These are phyloP conservation scores for Phoebastria nigripes DNA, from an alignment of 2,797 vertebrate genomes.

Conservation along the genomic window DNA sequence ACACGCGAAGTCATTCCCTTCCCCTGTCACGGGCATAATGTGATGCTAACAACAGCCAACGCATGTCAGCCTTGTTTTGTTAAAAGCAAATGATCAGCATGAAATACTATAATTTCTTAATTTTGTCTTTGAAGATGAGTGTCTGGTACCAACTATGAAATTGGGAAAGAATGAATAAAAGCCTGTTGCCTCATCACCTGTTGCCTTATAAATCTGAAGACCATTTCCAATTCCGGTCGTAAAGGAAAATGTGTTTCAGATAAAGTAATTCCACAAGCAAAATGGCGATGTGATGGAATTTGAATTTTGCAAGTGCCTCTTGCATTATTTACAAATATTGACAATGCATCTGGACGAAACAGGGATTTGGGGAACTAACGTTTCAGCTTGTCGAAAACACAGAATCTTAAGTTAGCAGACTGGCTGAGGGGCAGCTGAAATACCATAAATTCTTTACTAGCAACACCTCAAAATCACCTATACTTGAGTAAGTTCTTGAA, in stretches of 20 bases:
- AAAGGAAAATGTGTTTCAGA: neutral
- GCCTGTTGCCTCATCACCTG: neutral
- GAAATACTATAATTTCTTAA: neutral
- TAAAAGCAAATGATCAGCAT: neutral
- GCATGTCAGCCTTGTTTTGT: neutral
- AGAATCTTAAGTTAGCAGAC: neutral
- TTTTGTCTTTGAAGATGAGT: neutral
- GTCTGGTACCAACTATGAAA: neutral
- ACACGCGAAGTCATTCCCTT: neutral
- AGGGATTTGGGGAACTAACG: neutral
- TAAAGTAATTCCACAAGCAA: neutral
- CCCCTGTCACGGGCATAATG: neutral
- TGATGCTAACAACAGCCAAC: neutral
- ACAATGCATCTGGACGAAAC: neutral
- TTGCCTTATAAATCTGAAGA: neutral
- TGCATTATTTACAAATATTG: constrained; percentile 9
- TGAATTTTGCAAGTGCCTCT: neutral
- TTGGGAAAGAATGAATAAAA: neutral
- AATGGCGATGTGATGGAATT: neutral
- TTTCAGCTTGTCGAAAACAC: neutral
- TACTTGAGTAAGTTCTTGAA: neutral
- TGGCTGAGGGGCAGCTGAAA: neutral
- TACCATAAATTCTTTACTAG: neutral
- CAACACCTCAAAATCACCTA: neutral
- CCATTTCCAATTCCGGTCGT: neutral